Percentiles rank a stretch among this genome's conserved stretches.
Conservation (phyloP, 2,113 vertebrate genomes). For the Seriola dumerili region DNA sequence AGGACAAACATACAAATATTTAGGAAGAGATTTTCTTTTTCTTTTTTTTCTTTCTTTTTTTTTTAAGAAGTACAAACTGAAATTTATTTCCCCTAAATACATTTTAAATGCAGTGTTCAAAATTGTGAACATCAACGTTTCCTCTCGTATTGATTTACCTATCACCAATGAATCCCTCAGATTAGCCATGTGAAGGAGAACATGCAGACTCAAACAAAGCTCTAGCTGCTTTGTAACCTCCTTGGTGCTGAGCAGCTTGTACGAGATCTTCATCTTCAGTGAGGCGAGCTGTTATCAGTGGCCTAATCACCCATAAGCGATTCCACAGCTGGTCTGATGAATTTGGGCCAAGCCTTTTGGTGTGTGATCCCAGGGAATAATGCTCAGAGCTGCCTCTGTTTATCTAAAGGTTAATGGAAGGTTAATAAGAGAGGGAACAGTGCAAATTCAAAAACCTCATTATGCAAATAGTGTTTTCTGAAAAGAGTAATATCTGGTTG, state of each 20-base stretch:
- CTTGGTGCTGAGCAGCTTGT: constrained; percentile 33
- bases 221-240: constrained; percentile 29
- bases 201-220: constrained; percentile 9
- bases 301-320: constrained; percentile 77
- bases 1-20: not conserved
- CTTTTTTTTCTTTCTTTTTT: too few species aligned
- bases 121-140: not conserved
- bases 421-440: constrained; percentile 81
- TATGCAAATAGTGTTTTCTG: constrained; percentile 77
- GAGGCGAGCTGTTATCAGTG: constrained; percentile 65
- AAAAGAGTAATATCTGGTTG: constrained; percentile 56
- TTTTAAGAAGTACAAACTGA: not conserved
- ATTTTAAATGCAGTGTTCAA: not conserved
- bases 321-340: constrained; percentile 77
- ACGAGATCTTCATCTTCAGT: constrained; percentile 59
- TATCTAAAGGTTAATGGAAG: constrained; percentile 86
- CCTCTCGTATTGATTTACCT: constrained; percentile 12
- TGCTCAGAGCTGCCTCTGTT: constrained; percentile 73
- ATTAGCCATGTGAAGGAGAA: constrained; percentile 8
- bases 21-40: too few species aligned
- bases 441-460: constrained; percentile 75
- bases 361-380: constrained; percentile 64
- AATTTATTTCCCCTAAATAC: not conserved
- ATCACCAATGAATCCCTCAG: constrained; percentile 16
- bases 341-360: constrained; percentile 74